These are phyloP conservation scores for Malurus melanocephalus DNA, from an alignment of 2,113 vertebrate species.

Conservation along the genomic window DNA sequence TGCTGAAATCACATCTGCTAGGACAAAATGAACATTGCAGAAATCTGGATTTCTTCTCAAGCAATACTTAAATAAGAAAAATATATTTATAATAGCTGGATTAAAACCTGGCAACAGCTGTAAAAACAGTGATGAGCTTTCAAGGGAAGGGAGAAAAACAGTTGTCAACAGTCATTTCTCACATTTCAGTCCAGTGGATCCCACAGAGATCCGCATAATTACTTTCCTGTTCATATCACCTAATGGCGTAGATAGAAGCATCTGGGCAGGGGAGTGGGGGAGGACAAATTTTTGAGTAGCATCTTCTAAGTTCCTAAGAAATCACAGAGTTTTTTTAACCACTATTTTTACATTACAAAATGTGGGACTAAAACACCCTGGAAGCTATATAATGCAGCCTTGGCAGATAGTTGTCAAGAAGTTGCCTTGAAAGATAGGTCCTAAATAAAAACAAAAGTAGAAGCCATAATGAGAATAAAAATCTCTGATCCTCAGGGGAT, in stretches of 20 bases:
- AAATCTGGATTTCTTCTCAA: not conserved
- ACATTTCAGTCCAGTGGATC: not conserved
- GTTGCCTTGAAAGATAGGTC: not conserved
- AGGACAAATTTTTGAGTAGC: not conserved
- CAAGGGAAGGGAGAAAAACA: not conserved
- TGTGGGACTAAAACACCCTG: not conserved
- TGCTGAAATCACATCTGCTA: not conserved
- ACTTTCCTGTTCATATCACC: not conserved
- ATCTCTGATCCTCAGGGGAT: not conserved
- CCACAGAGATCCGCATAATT: not conserved
- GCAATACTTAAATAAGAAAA: not conserved
- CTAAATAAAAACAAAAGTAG: not conserved
- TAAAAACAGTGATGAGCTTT: not conserved
- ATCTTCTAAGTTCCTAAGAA: not conserved
- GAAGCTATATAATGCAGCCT: not conserved
- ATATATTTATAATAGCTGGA: not conserved
- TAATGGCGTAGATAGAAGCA: not conserved
- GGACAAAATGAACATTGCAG: not conserved
- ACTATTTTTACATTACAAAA: not conserved
- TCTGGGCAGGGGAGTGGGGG: not conserved
- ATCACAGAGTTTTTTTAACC: not conserved
- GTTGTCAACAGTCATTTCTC: not conserved
- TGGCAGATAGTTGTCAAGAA: not conserved
- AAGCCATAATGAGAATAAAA: not conserved
- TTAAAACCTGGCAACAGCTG: not conserved